Percentiles rank a stretch among this genome's conserved stretches.
phyloP scores from a whole-genome alignment of 1,140 invertebrate genomes.

The Ceratosolen fusciceps region DNA sequence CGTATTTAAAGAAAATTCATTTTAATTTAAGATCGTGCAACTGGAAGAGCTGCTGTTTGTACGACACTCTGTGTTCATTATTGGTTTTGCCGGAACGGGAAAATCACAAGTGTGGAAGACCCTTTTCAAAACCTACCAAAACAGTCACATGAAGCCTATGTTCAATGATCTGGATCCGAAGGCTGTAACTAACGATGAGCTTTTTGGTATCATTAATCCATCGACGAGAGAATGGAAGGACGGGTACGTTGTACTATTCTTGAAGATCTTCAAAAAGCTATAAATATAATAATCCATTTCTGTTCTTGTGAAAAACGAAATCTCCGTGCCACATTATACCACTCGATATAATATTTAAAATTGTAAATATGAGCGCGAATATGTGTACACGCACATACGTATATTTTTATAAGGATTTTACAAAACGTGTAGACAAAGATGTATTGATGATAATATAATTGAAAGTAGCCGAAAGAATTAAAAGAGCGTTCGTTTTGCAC shows the following conservation, averaged over 20 bases:
- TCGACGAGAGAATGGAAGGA: constrained; percentile 97
- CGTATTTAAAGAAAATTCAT: not conserved
- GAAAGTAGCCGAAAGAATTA: not conserved
- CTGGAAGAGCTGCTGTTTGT: constrained; percentile 93
- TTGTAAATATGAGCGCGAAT: no score
- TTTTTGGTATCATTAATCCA: constrained; percentile 96
- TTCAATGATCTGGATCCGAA: constrained; percentile 95
- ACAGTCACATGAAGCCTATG: constrained; percentile 84
- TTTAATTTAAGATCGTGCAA: constrained; percentile 82
- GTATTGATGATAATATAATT: not conserved
- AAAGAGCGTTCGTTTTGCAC: not conserved
- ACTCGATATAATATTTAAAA: no score
- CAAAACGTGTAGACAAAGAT: no score
- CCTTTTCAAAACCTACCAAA: constrained; percentile 85
- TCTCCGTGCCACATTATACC: no score
- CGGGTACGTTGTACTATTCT: constrained; percentile 69
- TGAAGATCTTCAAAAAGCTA: no score
- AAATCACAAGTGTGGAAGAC: constrained; percentile 96
- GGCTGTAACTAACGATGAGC: constrained; percentile 95
- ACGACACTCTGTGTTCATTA: constrained; percentile 94
- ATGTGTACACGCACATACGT: no score
- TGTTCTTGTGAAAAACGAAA: no score
- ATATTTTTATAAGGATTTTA: no score
- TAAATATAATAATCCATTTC: no score
- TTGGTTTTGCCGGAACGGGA: constrained; percentile 93